Evolutionary conservation across 2,797 vertebrate genomes (phyloP).

Genomic region (Podarcis lilfordi): DNA sequence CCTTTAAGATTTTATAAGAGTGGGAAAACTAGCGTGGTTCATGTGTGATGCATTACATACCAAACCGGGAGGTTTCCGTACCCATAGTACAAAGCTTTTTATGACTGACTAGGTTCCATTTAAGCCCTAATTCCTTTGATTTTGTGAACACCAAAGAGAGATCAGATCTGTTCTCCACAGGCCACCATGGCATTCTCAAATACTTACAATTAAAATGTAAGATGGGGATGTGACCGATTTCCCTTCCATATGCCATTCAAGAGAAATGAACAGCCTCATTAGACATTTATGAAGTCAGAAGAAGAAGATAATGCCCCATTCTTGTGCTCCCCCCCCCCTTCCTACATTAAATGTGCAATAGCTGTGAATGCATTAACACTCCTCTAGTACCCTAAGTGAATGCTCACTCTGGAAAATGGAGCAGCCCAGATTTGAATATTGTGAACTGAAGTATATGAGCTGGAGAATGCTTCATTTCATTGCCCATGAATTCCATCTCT

Average conservation of each 20-base stretch:
- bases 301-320: not conserved
- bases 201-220: slow-evolving; percentile 15
- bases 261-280: not conserved
- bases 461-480: slow-evolving; percentile 28
- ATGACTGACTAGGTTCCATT: not conserved
- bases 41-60: not conserved
- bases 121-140: not conserved
- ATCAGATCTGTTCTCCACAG: not conserved
- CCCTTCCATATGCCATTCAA: not conserved
- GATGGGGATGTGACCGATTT: slow-evolving; percentile 2
- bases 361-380: slow-evolving; percentile 11
- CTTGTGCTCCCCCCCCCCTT: not conserved
- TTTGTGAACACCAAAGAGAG: not conserved
- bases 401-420: slow-evolving; percentile 14
- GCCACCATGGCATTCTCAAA: not conserved
- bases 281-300: not conserved
- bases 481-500: not conserved
- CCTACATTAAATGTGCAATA: not conserved
- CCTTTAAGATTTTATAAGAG: not conserved
- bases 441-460: slow-evolving; percentile 38
- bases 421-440: slow-evolving; percentile 30
- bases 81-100: not conserved
- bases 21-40: not conserved
- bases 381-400: not conserved
- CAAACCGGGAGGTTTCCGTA: not conserved